Percentiles rank a stretch among this genome's conserved stretches.
Conservation (phyloP, 1,140 invertebrate genomes). For the Aradophagus sp. region DNA sequence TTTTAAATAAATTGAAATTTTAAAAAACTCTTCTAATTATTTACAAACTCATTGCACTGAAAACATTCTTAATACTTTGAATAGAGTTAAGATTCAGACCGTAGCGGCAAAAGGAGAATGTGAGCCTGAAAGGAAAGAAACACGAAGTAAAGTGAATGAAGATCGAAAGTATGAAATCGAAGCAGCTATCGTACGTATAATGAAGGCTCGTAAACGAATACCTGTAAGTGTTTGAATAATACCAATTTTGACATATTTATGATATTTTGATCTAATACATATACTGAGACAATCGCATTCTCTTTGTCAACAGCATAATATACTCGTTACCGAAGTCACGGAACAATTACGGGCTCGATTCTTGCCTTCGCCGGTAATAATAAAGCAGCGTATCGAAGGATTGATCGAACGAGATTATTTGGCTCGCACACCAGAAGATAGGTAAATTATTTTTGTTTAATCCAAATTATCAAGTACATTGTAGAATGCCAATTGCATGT, state of each 20-base stretch:
- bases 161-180: slow-evolving; percentile 99
- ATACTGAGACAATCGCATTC: too few species aligned
- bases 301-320: slow-evolving; percentile 95
- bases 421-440: slow-evolving; percentile 95
- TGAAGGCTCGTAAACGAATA: slow-evolving; percentile 98
- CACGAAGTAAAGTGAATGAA: slow-evolving; percentile 98
- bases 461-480: too few species aligned
- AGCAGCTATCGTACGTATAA: slow-evolving; percentile 99
- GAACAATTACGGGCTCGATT: slow-evolving; percentile 97
- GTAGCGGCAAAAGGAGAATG: slow-evolving; percentile 98
- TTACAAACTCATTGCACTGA: too few species aligned
- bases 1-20: too few species aligned
- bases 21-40: too few species aligned
- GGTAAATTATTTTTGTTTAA: slow-evolving; percentile 70
- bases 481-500: too few species aligned
- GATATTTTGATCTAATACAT: too few species aligned
- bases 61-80: not conserved
- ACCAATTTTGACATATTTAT: not conserved
- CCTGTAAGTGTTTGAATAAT: slow-evolving; percentile 74
- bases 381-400: slow-evolving; percentile 99
- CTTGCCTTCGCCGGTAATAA: slow-evolving; percentile 96
- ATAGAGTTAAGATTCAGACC: slow-evolving; percentile 94
- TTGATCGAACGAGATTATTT: slow-evolving; percentile 99
- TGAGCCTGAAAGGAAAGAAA: slow-evolving; percentile 98
- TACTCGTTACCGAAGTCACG: slow-evolving; percentile 97